These are phyloP conservation scores for Ridgeia piscesae DNA, from an alignment of 1,140 invertebrate species.

Conservation along the genomic window DNA sequence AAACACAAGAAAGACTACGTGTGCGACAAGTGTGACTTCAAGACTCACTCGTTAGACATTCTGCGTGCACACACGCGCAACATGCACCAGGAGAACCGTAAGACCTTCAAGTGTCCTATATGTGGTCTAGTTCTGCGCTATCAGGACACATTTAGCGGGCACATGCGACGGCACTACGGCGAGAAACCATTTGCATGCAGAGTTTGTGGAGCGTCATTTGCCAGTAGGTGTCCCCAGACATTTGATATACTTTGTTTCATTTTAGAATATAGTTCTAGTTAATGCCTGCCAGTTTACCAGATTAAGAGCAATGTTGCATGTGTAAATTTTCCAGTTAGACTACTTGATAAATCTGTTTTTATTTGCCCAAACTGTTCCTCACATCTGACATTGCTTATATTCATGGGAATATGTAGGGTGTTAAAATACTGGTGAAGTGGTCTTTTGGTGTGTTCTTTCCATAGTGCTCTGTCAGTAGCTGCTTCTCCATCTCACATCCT, in stretches of 20 bases:
- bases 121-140: constrained; percentile 18
- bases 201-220: constrained; percentile 18
- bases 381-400: no score
- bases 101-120: constrained; percentile 2
- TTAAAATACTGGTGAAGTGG: no score
- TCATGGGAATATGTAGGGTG: no score
- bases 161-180: constrained; percentile 20
- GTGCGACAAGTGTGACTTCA: constrained; percentile 20
- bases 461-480: no score
- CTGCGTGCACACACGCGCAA: constrained; percentile 16
- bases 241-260: not conserved
- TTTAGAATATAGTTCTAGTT: not conserved
- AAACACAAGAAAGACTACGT: not conserved
- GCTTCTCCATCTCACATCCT: no score
- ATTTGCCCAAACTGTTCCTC: no score
- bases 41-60: not conserved
- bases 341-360: no score
- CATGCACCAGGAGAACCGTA: constrained; percentile 16
- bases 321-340: not conserved
- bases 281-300: not conserved
- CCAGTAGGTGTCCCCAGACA: constrained; percentile 2
- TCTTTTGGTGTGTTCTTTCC: no score
- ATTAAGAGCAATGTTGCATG: not conserved
- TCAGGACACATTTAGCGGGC: constrained; percentile 14
- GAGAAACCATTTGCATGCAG: constrained; percentile 1